A percentile compares a stretch with the other conserved stretches of the same genome.
These are phyloP conservation scores for Ommatoiulus sabulosus DNA, from an alignment of 2,888 invertebrate genomes.

Conservation along the genomic window DNA sequence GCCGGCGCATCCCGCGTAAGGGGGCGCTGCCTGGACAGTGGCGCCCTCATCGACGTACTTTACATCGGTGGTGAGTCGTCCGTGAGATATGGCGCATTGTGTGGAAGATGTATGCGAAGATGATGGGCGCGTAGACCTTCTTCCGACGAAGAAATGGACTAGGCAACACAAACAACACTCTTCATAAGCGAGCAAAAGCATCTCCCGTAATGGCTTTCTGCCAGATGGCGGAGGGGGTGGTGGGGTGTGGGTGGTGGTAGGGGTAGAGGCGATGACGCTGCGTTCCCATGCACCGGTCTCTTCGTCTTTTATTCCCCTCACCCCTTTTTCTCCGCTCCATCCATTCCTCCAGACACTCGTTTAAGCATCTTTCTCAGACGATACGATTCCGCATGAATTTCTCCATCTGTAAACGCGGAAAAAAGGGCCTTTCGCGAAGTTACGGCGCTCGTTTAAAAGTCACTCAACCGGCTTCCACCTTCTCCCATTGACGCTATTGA, in stretches of 20 bases:
- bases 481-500: too few species aligned
- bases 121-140: conserved; percentile 1
- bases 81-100: too few species aligned
- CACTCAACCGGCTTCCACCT: background rate
- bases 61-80: too few species aligned
- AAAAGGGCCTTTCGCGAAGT: background rate
- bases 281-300: background rate
- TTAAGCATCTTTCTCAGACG: conserved; percentile 1
- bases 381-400: conserved; percentile 29
- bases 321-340: background rate
- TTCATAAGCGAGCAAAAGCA: background rate
- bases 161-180: background rate
- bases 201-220: background rate
- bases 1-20: too few species aligned
- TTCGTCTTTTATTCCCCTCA: background rate
- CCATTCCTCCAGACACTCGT: background rate
- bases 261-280: too few species aligned
- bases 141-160: background rate
- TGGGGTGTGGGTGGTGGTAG: too few species aligned
- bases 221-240: background rate
- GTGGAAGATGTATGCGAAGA: background rate
- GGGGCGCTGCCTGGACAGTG: too few species aligned
- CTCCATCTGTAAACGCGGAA: background rate
- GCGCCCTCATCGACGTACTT: too few species aligned
- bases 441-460: background rate